phyloP scores from a whole-genome alignment of 2,797 vertebrate genomes.

The Neosalanx taihuensis region DNA sequence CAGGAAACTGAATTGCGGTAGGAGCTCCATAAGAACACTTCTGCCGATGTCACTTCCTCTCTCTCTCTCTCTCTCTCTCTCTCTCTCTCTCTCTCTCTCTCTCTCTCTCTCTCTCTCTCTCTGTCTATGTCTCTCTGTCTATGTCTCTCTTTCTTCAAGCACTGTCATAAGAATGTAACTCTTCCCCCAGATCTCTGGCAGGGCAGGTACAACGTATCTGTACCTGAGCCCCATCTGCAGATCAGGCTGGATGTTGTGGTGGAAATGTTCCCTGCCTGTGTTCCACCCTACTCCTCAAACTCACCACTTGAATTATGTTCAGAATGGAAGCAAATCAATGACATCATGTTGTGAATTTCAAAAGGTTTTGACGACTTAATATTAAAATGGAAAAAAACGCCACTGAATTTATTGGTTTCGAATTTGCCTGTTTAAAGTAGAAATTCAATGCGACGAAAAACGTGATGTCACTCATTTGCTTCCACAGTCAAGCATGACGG shows the following conservation, averaged over 20 bases:
- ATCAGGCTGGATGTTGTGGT: constrained; percentile 1
- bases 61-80: background rate
- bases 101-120: background rate
- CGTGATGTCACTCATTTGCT: too few species aligned
- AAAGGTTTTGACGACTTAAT: too few species aligned
- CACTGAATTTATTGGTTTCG: background rate
- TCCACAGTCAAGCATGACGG: too few species aligned
- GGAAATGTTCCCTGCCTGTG: constrained; percentile 5
- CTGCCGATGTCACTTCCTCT: constrained; percentile 26
- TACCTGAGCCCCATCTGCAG: background rate
- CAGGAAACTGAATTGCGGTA: constrained; percentile 12
- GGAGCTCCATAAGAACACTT: constrained; percentile 40
- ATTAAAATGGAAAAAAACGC: too few species aligned
- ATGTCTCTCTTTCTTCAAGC: constrained; percentile 15
- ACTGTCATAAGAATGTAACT: constrained; percentile 63
- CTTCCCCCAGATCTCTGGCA: background rate
- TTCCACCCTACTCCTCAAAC: background rate
- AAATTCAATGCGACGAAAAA: too few species aligned
- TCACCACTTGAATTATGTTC: constrained; percentile 1
- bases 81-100: constrained; percentile 10
- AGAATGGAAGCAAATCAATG: too few species aligned
- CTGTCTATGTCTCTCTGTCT: constrained; percentile 7
- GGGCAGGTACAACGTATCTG: background rate
- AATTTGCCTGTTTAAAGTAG: too few species aligned
- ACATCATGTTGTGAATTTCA: too few species aligned